Evolutionary conservation across 2,888 invertebrate genomes (phyloP).

Genomic region (Mythimna impura): DNA sequence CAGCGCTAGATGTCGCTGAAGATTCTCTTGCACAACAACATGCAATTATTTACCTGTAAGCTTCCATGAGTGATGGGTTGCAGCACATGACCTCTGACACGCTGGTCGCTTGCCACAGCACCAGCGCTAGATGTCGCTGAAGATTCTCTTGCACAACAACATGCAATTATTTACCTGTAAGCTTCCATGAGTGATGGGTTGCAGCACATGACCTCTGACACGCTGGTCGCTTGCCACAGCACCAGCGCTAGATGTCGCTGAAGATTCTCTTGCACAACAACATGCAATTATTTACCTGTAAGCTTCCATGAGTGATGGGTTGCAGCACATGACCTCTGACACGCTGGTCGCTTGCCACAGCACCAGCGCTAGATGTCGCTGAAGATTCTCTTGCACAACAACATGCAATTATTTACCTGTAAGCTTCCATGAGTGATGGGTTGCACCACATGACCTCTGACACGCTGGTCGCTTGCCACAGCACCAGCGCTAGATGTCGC

Average conservation of each 20-base stretch:
- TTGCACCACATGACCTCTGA: constrained; percentile 87
- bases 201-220: constrained; percentile 86
- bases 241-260: constrained; percentile 81
- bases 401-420: constrained; percentile 72
- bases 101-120: constrained; percentile 84
- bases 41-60: constrained; percentile 77
- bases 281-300: constrained; percentile 75
- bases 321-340: constrained; percentile 85
- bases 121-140: constrained; percentile 79
- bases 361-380: constrained; percentile 80
- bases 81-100: constrained; percentile 86
- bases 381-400: constrained; percentile 80
- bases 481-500: constrained; percentile 79
- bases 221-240: constrained; percentile 83
- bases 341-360: constrained; percentile 85
- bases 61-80: constrained; percentile 84
- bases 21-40: constrained; percentile 75
- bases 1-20: constrained; percentile 80
- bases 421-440: constrained; percentile 84
- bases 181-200: constrained; percentile 85
- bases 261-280: constrained; percentile 79
- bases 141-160: constrained; percentile 78
- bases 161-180: constrained; percentile 75
- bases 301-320: constrained; percentile 84
- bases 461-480: constrained; percentile 84